Percentiles rank a stretch among this genome's conserved stretches.
Evolutionary conservation across 2,888 invertebrate genomes (phyloP).

Genomic region (Acronicta psi): DNA sequence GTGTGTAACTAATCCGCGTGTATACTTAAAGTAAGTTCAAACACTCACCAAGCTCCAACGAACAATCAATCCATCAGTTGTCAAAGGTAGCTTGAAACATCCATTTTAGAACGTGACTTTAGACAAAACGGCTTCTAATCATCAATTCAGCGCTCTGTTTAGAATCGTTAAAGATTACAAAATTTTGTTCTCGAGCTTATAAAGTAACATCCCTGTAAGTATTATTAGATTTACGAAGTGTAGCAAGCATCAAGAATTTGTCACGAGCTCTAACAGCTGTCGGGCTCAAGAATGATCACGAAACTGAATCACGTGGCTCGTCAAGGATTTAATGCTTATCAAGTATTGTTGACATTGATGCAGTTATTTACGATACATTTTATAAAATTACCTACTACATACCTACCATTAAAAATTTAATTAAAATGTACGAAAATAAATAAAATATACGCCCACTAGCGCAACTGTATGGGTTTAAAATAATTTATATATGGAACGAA

Average conservation of each 20-base stretch:
- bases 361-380: background rate
- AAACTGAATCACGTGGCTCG: slow-evolving; percentile 59
- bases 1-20: slow-evolving; percentile 27
- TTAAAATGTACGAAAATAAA: too few species aligned
- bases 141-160: slow-evolving; percentile 69
- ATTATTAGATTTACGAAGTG: slow-evolving; percentile 39
- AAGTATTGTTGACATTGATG: slow-evolving; percentile 25
- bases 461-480: too few species aligned
- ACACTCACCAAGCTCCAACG: slow-evolving; percentile 30
- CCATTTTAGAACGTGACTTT: slow-evolving; percentile 72
- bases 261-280: slow-evolving; percentile 64
- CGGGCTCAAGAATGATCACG: slow-evolving; percentile 68
- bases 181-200: slow-evolving; percentile 59
- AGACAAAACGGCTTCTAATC: slow-evolving; percentile 72
- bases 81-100: slow-evolving; percentile 63
- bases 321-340: slow-evolving; percentile 48
- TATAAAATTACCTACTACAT: too few species aligned
- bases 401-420: too few species aligned
- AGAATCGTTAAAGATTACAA: slow-evolving; percentile 67
- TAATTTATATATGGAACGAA: too few species aligned
- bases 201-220: slow-evolving; percentile 25
- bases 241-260: slow-evolving; percentile 62
- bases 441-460: too few species aligned
- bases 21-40: slow-evolving; percentile 18
- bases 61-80: slow-evolving; percentile 69